Percentiles rank a stretch among this genome's conserved stretches.
Evolutionary conservation across 2,113 vertebrate genomes (phyloP).

Genomic region (Haemorhous mexicanus): DNA sequence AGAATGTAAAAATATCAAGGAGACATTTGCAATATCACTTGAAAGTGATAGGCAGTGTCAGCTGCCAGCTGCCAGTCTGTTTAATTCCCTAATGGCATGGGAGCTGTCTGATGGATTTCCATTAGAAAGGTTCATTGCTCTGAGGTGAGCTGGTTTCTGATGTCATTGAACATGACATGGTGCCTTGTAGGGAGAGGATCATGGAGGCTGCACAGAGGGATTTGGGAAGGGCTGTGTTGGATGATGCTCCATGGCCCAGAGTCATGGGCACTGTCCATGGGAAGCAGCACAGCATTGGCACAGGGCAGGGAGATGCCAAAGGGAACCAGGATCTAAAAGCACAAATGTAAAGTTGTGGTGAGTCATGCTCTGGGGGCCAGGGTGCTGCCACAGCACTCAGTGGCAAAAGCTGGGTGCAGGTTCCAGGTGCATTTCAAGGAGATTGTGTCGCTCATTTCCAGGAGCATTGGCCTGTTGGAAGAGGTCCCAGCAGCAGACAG

Average conservation of each 20-base stretch:
- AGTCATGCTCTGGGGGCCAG: not conserved
- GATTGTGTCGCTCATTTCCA: not conserved
- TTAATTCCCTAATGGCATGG: not conserved
- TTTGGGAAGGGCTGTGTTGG: not conserved
- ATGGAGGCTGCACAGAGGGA: not conserved
- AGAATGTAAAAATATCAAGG: not conserved
- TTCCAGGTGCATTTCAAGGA: not conserved
- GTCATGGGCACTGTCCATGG: fast-evolving
- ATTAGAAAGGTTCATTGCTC: not conserved
- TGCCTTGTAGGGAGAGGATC: not conserved
- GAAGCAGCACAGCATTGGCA: not conserved
- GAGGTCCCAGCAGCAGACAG: not conserved
- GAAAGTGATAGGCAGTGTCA: not conserved
- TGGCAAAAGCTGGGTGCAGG: not conserved
- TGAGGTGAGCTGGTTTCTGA: not conserved
- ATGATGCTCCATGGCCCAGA: not conserved
- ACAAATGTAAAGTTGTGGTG: not conserved
- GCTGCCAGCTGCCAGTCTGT: not conserved
- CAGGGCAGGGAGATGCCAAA: not conserved
- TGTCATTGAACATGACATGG: not conserved
- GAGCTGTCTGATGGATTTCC: not conserved
- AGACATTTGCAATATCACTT: not conserved
- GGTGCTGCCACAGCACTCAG: not conserved
- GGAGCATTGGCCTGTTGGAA: not conserved
- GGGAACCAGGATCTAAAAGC: not conserved